phyloP scores from a whole-genome alignment of 2,797 vertebrate species.

The Sebastes iracundus region DNA sequence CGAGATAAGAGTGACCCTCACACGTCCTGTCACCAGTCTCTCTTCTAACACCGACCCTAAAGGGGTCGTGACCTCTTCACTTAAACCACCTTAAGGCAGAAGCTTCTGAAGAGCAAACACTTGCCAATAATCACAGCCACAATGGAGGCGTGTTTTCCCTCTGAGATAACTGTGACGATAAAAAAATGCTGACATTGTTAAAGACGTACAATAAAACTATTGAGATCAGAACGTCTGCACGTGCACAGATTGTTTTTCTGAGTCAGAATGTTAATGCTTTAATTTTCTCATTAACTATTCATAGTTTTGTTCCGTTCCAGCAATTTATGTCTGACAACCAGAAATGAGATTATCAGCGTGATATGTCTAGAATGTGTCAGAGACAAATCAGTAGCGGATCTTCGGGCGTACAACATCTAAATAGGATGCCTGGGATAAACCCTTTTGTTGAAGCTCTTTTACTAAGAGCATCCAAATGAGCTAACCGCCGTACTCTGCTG shows the following conservation, averaged over 20 bases:
- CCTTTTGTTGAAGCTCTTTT: slow-evolving; percentile 57
- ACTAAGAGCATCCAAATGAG: slow-evolving; percentile 52
- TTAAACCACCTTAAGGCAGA: slow-evolving; percentile 6
- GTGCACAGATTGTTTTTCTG: slow-evolving; percentile 24
- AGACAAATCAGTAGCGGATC: slow-evolving; percentile 45
- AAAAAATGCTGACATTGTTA: slow-evolving; percentile 37
- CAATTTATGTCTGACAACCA: slow-evolving; percentile 62
- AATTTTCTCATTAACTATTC: slow-evolving; percentile 64
- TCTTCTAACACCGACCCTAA: slow-evolving; percentile 9
- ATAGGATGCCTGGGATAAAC: slow-evolving; percentile 51
- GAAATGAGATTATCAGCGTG: slow-evolving; percentile 62
- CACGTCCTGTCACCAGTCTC: background rate
- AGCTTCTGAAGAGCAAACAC: slow-evolving; percentile 36
- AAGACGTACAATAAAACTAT: slow-evolving; percentile 11
- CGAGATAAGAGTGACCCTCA: background rate
- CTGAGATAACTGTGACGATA: slow-evolving; percentile 13
- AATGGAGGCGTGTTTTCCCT: slow-evolving; percentile 35
- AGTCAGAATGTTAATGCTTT: slow-evolving; percentile 36
- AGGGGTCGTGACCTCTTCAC: slow-evolving; percentile 37
- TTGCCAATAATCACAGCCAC: slow-evolving; percentile 36
- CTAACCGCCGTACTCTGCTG: slow-evolving; percentile 45
- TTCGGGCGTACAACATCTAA: slow-evolving; percentile 44
- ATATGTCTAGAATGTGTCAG: slow-evolving; percentile 50
- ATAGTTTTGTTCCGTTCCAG: slow-evolving; percentile 47
- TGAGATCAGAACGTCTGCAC: slow-evolving; percentile 22